A percentile compares a stretch with the other conserved stretches of the same genome.
phyloP scores from a whole-genome alignment of 1,140 invertebrate species.

The Zaprionus tsacasi region DNA sequence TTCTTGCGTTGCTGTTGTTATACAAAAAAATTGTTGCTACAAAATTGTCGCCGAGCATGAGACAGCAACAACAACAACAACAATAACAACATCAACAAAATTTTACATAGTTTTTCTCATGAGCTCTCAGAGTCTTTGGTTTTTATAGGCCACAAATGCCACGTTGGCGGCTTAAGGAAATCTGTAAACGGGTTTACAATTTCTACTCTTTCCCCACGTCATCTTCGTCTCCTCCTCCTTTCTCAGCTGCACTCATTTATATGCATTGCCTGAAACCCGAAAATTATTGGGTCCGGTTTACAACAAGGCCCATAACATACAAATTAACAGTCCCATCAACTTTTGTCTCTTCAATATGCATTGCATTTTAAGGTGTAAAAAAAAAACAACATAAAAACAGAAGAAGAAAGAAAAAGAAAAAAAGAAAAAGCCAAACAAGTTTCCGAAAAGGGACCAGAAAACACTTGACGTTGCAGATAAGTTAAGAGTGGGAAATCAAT shows the following conservation, averaged over 20 bases:
- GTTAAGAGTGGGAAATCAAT: not conserved
- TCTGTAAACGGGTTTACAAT: constrained; percentile 31
- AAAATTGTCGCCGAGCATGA: constrained; percentile 39
- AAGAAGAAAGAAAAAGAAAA: not conserved
- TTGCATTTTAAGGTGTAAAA: constrained; percentile 44
- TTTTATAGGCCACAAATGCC: constrained; percentile 41
- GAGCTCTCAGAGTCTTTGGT: not conserved
- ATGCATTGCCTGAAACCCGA: constrained; percentile 39
- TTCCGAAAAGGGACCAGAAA: constrained; percentile 34
- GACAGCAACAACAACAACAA: not conserved
- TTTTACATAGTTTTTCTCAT: constrained; percentile 61
- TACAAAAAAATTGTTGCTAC: constrained; percentile 39
- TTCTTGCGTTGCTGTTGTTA: constrained; percentile 49
- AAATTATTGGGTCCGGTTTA: constrained; percentile 61
- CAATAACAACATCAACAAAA: too few relatives aligned
- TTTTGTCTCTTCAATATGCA: constrained; percentile 55
- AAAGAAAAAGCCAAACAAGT: constrained; percentile 48
- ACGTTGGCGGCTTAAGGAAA: constrained; percentile 26
- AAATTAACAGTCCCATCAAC: constrained; percentile 48
- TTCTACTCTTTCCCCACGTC: constrained; percentile 13
- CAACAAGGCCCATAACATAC: constrained; percentile 43
- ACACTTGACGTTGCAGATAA: not conserved
- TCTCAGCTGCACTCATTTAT: constrained; percentile 39
- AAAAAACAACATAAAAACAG: constrained; percentile 1
- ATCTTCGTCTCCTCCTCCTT: not conserved